phyloP scores from a whole-genome alignment of 2,888 invertebrate species.

The Salpingus planirostris region DNA sequence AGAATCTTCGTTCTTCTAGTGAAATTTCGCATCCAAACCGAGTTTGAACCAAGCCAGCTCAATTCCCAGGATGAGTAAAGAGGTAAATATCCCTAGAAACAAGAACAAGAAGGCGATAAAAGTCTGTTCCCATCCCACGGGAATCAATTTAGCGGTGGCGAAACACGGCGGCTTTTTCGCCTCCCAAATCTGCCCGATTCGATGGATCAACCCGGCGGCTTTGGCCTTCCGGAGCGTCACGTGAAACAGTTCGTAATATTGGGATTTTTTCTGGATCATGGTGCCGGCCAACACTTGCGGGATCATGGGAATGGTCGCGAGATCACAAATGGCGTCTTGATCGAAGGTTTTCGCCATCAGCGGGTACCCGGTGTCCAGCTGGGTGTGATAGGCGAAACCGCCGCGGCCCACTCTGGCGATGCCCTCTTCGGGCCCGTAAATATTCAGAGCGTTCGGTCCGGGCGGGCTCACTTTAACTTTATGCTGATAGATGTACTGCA shows the following conservation, averaged over 20 bases:
- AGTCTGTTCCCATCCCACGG: constrained; percentile 24
- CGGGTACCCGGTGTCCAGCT: constrained; percentile 41
- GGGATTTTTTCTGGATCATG: constrained; percentile 36
- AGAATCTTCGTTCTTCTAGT: no score
- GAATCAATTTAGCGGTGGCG: constrained; percentile 21
- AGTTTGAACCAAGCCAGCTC: constrained; percentile 18
- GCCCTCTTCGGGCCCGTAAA: constrained; percentile 28
- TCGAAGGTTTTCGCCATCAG: constrained; percentile 37
- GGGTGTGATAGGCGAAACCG: constrained; percentile 48
- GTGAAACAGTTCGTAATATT: constrained; percentile 33
- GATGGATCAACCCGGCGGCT: constrained; percentile 17
- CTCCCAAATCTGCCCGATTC: constrained; percentile 25
- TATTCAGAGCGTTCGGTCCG: constrained; percentile 15
- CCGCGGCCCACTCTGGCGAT: constrained; percentile 40
- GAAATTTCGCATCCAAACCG: no score
- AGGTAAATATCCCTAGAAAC: constrained; percentile 19
- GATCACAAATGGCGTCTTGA: constrained; percentile 43
- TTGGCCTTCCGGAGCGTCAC: constrained; percentile 15
- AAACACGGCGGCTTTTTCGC: constrained; percentile 26
- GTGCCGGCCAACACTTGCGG: constrained; percentile 33
- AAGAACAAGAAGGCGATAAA: constrained; percentile 29
- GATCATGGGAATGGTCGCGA: constrained; percentile 33
- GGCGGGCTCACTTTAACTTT: constrained; percentile 17
- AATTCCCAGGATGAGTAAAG: constrained; percentile 18
- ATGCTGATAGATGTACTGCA: constrained; percentile 18